phyloP scores from a whole-genome alignment of 35 echinoderm and acorn worm genomes.

The Amphiura filiformis region DNA sequence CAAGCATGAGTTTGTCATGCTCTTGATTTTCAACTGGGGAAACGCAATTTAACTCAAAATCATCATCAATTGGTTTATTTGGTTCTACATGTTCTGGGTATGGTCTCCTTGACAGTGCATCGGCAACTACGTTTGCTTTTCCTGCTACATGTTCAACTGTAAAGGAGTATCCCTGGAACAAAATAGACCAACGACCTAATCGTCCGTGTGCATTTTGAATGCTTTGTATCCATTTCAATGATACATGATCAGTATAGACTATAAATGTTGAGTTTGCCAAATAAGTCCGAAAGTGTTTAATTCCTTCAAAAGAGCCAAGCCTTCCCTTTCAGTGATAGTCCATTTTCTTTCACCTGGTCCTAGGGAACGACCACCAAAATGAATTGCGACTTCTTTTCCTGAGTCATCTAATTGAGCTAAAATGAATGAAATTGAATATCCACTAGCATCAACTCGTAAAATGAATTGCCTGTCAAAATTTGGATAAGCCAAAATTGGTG shows the following conservation, averaged over 20 bases:
- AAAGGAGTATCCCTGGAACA: constrained; percentile 38
- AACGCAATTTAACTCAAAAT: background rate
- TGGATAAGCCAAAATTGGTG: constrained; percentile 64
- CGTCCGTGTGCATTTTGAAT: constrained; percentile 20
- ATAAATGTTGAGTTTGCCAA: constrained; percentile 4
- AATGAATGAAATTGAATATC: constrained; percentile 33
- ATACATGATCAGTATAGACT: constrained; percentile 34
- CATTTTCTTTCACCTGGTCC: constrained; percentile 39
- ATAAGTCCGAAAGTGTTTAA: constrained; percentile 17
- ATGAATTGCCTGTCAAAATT: constrained; percentile 58
- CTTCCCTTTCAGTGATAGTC: constrained; percentile 45
- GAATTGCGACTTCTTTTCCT: constrained; percentile 30
- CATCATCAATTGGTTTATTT: background rate
- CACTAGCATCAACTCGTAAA: constrained; percentile 57
- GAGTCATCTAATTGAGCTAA: constrained; percentile 29
- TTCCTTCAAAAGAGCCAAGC: constrained; percentile 12
- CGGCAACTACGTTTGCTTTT: background rate
- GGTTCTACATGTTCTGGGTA: background rate
- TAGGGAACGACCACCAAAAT: constrained; percentile 26
- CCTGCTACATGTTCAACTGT: constrained; percentile 21
- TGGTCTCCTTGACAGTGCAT: background rate
- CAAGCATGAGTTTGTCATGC: background rate
- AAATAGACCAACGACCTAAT: constrained; percentile 44
- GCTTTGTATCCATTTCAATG: constrained; percentile 19
- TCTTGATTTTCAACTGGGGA: background rate